Percentiles rank a stretch among this genome's conserved stretches.
phyloP scores from a whole-genome alignment of 2,797 vertebrate genomes.

The Hirundo rustica region DNA sequence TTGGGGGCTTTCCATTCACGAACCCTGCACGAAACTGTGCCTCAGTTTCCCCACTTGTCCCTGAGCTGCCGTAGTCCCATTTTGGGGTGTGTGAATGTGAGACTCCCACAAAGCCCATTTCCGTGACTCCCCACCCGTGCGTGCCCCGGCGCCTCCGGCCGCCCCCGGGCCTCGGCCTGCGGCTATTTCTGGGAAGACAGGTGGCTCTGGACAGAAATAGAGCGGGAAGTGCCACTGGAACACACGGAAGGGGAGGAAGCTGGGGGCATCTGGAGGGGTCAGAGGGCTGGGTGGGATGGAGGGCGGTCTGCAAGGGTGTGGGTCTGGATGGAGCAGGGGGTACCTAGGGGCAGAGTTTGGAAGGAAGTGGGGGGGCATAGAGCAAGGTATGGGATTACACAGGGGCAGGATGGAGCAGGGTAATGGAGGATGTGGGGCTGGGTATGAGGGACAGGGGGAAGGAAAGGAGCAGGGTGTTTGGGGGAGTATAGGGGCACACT shows the following conservation, averaged over 20 bases:
- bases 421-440: background rate
- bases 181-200: conserved; percentile 3
- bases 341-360: no score
- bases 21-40: background rate
- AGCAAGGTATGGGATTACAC: background rate
- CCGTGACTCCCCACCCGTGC: background rate
- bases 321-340: background rate
- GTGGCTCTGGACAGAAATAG: conserved; percentile 14
- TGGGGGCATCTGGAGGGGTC: background rate
- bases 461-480: no score
- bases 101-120: background rate
- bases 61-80: background rate
- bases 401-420: background rate
- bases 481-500: background rate
- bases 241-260: background rate
- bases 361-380: background rate
- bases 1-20: background rate
- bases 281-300: background rate
- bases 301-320: background rate
- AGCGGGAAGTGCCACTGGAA: background rate
- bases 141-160: background rate
- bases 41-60: background rate
- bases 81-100: background rate
- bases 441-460: background rate
- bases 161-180: background rate